Percentiles rank a stretch among this genome's conserved stretches.
Evolutionary conservation across 2,113 vertebrate genomes (phyloP).

Genomic region (Larimichthys polyactis): DNA sequence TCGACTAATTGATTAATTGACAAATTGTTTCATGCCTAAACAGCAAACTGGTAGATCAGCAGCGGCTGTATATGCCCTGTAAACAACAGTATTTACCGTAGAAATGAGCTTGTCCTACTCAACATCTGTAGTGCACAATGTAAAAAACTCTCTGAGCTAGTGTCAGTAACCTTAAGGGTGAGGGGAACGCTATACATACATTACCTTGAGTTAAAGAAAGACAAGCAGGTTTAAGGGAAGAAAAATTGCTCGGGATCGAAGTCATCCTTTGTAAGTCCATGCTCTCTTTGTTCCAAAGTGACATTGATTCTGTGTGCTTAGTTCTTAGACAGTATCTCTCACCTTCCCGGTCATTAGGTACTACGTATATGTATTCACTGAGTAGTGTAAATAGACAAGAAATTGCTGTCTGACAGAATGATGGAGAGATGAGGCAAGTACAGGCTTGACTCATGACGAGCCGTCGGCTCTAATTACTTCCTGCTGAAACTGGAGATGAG

Average conservation of each 20-base stretch:
- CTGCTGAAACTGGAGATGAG: constrained; percentile 71
- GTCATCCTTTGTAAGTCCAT: constrained; percentile 50
- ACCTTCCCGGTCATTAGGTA: constrained; percentile 51
- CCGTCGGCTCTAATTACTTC: constrained; percentile 78
- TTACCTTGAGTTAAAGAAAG: constrained; percentile 43
- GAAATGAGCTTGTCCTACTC: neutral
- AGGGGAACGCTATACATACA: constrained; percentile 23
- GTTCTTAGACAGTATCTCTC: constrained; percentile 51
- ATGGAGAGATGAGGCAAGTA: constrained; percentile 73
- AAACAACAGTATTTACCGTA: neutral
- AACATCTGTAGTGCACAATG: neutral
- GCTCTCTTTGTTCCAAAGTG: constrained; percentile 58
- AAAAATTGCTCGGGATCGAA: constrained; percentile 44
- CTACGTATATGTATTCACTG: constrained; percentile 44
- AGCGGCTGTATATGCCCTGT: neutral
- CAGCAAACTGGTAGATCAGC: neutral
- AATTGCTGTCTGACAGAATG: constrained; percentile 76
- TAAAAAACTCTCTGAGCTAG: neutral
- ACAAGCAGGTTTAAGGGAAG: constrained; percentile 33
- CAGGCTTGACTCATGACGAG: constrained; percentile 77
- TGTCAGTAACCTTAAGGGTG: constrained; percentile 6
- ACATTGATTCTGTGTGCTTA: constrained; percentile 66
- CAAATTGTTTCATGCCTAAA: neutral
- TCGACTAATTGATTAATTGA: no score
- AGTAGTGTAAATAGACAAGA: constrained; percentile 69